phyloP scores from a whole-genome alignment of 1,140 invertebrate genomes.

The Drosophila varians region DNA sequence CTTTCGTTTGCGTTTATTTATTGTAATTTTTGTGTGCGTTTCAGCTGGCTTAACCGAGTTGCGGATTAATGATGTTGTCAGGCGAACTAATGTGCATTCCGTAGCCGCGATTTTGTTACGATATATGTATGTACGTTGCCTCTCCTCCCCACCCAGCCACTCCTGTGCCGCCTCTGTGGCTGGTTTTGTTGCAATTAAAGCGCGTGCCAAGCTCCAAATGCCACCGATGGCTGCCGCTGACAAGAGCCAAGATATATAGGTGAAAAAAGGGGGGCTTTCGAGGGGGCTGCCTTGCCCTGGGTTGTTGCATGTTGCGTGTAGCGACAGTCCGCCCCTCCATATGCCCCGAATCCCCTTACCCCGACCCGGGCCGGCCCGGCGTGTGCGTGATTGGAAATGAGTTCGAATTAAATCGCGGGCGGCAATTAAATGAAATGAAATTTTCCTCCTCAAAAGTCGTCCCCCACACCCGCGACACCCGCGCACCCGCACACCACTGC shows the following conservation, averaged over 20 bases:
- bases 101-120: not conserved
- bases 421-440: conserved; percentile 57
- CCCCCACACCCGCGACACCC: not conserved
- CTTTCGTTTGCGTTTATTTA: conserved; percentile 30
- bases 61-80: conserved; percentile 31
- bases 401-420: conserved; percentile 53
- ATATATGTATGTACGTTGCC: too few relatives aligned
- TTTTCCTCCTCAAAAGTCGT: conserved; percentile 32
- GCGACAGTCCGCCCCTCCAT: conserved; percentile 5
- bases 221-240: not conserved
- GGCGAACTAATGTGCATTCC: conserved; percentile 32
- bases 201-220: conserved; percentile 2
- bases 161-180: not conserved
- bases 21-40: conserved; percentile 27
- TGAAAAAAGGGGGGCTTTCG: not conserved
- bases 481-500: conserved; percentile 24
- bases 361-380: not conserved
- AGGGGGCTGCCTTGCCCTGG: not conserved
- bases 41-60: conserved; percentile 24
- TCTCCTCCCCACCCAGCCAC: not conserved
- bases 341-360: not conserved
- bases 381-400: conserved; percentile 59
- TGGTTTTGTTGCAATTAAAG: not conserved
- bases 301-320: conserved; percentile 42
- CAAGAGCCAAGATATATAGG: not conserved